Conservation (phyloP, 2,888 invertebrate species). For the Drosophila kambysellisi region DNA sequence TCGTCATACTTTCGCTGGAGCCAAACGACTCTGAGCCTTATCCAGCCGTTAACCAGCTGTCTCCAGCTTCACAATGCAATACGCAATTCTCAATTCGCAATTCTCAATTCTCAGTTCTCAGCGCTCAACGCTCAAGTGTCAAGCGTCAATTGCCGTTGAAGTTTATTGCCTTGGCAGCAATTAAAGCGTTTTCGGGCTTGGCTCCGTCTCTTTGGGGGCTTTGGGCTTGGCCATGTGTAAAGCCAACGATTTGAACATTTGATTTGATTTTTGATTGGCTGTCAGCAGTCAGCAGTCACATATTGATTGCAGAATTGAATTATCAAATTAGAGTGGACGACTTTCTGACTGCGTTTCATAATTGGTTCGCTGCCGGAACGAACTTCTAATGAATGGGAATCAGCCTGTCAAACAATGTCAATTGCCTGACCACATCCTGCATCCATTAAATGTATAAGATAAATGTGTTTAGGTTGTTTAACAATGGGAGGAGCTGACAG, state of each 20-base stretch:
- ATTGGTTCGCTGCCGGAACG: constrained; percentile 36
- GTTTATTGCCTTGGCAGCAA: constrained; percentile 80
- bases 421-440: background rate
- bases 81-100: constrained; percentile 12
- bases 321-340: constrained; percentile 65
- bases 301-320: constrained; percentile 73
- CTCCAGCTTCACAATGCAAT: constrained; percentile 6
- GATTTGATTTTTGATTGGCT: constrained; percentile 68
- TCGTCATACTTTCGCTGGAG: constrained; percentile 74
- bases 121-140: constrained; percentile 59
- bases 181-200: constrained; percentile 60
- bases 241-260: constrained; percentile 53
- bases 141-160: constrained; percentile 78
- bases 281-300: constrained; percentile 46
- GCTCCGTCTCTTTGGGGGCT: constrained; percentile 21
- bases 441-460: background rate
- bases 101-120: constrained; percentile 37
- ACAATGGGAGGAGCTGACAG: no score
- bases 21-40: constrained; percentile 5
- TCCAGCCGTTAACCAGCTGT: constrained; percentile 15
- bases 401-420: constrained; percentile 18
- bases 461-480: background rate
- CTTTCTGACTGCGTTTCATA: constrained; percentile 38
- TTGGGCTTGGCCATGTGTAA: constrained; percentile 61
- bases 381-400: constrained; percentile 23